A percentile compares a stretch with the other conserved stretches of the same genome.
These are phyloP conservation scores for Pseudococcus jackbeardsleyi DNA, from an alignment of 2,888 invertebrate species.

Conservation along the genomic window DNA sequence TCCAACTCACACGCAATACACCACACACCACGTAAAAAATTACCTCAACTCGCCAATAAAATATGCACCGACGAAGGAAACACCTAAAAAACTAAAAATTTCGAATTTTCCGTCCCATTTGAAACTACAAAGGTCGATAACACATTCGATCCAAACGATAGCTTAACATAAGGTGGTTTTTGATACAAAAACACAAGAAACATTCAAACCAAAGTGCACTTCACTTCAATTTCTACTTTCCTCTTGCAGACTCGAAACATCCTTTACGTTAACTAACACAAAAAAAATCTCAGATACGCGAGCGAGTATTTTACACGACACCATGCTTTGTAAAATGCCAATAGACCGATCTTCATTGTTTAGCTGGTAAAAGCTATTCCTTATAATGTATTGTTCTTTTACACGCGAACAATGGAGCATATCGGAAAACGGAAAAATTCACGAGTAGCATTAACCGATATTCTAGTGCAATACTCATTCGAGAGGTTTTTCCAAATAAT, in stretches of 20 bases:
- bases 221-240: constrained; percentile 59
- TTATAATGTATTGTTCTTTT: constrained; percentile 58
- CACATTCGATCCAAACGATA: constrained; percentile 14
- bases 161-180: constrained; percentile 17
- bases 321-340: constrained; percentile 59
- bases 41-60: background rate
- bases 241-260: constrained; percentile 55
- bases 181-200: constrained; percentile 40
- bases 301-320: constrained; percentile 56
- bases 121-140: constrained; percentile 43
- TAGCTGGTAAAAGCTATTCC: constrained; percentile 61
- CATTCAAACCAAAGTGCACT: constrained; percentile 59
- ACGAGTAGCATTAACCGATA: constrained; percentile 51
- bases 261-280: constrained; percentile 60
- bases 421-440: constrained; percentile 50
- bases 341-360: constrained; percentile 59
- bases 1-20: too few relatives aligned
- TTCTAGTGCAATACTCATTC: constrained; percentile 40
- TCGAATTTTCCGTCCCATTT: background rate
- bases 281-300: constrained; percentile 56
- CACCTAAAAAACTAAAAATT: background rate
- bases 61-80: background rate
- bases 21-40: background rate
- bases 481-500: constrained; percentile 49
- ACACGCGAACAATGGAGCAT: constrained; percentile 44